Percentiles rank a stretch among this genome's conserved stretches.
Conservation (phyloP, 1,140 invertebrate species). For the Araneus ventricosus region DNA sequence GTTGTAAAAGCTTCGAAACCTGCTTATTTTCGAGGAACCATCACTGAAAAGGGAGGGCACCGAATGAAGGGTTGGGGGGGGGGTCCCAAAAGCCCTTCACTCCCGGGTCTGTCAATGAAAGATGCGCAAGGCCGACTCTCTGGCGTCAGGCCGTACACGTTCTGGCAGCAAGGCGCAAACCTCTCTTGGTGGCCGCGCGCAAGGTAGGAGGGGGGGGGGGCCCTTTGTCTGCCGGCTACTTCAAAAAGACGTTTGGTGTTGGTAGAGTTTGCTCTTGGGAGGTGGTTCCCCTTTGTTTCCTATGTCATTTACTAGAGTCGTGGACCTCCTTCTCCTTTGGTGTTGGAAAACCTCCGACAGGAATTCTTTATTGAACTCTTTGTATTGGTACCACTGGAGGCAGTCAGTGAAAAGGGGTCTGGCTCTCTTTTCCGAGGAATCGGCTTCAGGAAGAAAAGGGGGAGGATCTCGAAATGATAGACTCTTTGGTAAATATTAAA, state of each 20-base stretch:
- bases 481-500: constrained; percentile 14
- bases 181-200: neutral
- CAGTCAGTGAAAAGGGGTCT: neutral
- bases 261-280: constrained; percentile 40
- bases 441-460: neutral
- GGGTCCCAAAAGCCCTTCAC: neutral
- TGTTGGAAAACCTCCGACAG: neutral
- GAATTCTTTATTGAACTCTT: constrained; percentile 17
- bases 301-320: constrained; percentile 45
- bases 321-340: constrained; percentile 4
- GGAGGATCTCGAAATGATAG: neutral
- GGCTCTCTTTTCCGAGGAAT: neutral
- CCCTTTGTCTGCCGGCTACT: constrained; percentile 54
- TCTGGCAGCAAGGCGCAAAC: neutral
- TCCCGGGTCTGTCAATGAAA: constrained; percentile 37
- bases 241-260: constrained; percentile 54
- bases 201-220: neutral
- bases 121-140: constrained; percentile 35
- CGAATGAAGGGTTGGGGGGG: neutral
- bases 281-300: constrained; percentile 55
- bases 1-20: neutral
- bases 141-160: constrained; percentile 6
- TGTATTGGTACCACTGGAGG: neutral
- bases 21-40: neutral
- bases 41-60: neutral